Conservation (phyloP, 2,797 vertebrate genomes). For the Dendrocincla fuliginosa region DNA sequence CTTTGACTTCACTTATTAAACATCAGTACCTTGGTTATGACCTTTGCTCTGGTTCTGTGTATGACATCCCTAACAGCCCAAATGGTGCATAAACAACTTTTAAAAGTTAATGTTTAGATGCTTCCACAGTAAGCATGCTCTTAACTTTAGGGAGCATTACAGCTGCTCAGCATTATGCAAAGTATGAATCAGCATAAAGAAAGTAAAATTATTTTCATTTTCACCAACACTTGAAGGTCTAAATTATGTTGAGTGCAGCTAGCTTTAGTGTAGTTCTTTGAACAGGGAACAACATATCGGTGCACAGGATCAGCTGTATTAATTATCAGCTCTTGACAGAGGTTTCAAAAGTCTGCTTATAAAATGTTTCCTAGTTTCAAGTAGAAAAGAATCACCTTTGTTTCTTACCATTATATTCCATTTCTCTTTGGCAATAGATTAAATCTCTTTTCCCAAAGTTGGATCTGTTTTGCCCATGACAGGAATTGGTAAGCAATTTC, state of each 20-base stretch:
- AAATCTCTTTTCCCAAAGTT: background rate
- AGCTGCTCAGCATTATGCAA: background rate
- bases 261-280: background rate
- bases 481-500: background rate
- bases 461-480: background rate
- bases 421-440: background rate
- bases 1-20: background rate
- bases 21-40: background rate
- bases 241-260: background rate
- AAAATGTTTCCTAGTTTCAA: background rate
- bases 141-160: background rate
- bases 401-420: background rate
- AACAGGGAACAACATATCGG: background rate
- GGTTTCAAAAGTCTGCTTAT: background rate
- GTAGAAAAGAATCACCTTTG: background rate
- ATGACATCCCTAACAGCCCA: background rate
- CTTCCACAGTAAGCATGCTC: background rate
- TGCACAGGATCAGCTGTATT: background rate
- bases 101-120: background rate
- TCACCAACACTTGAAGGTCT: constrained; percentile 14
- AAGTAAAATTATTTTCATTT: constrained; percentile 43
- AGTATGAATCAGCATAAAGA: background rate
- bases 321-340: background rate
- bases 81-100: background rate
- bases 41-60: background rate